Evolutionary conservation across 2,797 vertebrate genomes (phyloP), one percentile per base, ranked within the genome.

Genomic region (Bucorvus abyssinicus): DNA sequence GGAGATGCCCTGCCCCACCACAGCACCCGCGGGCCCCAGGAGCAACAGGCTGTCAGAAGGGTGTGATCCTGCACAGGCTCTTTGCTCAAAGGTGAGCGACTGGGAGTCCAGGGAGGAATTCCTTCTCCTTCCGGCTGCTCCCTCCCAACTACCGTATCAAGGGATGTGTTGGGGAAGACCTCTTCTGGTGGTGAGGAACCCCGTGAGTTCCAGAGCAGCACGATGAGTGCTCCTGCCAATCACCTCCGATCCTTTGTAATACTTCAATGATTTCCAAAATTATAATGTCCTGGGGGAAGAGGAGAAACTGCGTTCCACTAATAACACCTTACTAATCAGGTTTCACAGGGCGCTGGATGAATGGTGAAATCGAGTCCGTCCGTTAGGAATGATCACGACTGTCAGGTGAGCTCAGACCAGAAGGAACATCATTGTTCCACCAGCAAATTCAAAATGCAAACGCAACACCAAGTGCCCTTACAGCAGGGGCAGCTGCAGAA

Each of bases 311-410:
- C n/a, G n/a, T 94, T 96, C 76, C 77, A 63, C 73, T 38, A n/a
- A 92, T 90, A 94, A 93, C 82, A 86, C 73, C 89, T 87, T 74
- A 80, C 96, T 96, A 96, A 95, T 94, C 87, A 76, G 76, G 47
- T 76, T 86, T 15, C 86, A 23, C 56, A 64, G 27, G 84, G 59
- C 87, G 80, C 45, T 6, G 73, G 89, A 60, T 63, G 91, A 95
- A 81, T 73, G 91, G 69, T 88, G 84, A 82, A 95, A 91, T 69
- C 76, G 79, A 86, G 81, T 69, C 80, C 67, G 69, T 85, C 81
- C 26, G 4, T 88, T 85, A 91, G 47, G 85, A 47, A 64, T 42
- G 89, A 95, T 95, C 82, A 59, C 78, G 91, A 94, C 90, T 90
- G 95, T 91, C 95, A 90, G 82, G 94, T 92, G 65, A 96, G 55